phyloP scores from a whole-genome alignment of 2,797 vertebrate species.

The Benthosema pterotum region DNA sequence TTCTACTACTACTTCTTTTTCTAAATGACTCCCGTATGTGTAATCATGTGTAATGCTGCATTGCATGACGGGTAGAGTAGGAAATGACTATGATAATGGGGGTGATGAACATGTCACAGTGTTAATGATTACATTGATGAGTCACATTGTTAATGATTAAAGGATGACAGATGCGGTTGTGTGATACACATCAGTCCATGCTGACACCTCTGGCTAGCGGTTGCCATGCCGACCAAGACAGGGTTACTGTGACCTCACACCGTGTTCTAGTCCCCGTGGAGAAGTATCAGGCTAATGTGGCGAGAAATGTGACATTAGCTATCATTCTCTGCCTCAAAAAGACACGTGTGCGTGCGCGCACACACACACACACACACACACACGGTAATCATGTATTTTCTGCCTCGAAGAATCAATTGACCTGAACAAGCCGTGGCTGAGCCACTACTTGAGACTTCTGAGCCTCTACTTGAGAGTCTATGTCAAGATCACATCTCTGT shows the following conservation, averaged over 20 bases:
- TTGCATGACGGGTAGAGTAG: slow-evolving; percentile 19
- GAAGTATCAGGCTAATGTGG: slow-evolving; percentile 77
- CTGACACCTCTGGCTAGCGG: slow-evolving; percentile 65
- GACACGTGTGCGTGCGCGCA: slow-evolving; percentile 26
- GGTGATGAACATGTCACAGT: slow-evolving; percentile 43
- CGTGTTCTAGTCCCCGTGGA: slow-evolving; percentile 63
- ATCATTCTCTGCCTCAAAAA: slow-evolving; percentile 53
- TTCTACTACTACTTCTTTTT: too few species aligned
- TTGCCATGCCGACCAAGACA: slow-evolving; percentile 76
- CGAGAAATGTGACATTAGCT: slow-evolving; percentile 73
- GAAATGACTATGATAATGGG: slow-evolving; percentile 11
- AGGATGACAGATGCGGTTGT: slow-evolving; percentile 57
- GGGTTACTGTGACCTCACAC: slow-evolving; percentile 57
- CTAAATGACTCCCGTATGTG: too few species aligned
- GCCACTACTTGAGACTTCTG: slow-evolving; percentile 22
- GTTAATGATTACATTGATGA: slow-evolving; percentile 62
- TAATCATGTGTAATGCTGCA: too few species aligned
- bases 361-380: slow-evolving; percentile 41
- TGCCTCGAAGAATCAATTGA: slow-evolving; percentile 69
- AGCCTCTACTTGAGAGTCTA: slow-evolving; percentile 47
- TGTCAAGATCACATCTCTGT: slow-evolving; percentile 27
- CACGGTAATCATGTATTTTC: slow-evolving; percentile 51
- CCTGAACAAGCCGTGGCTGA: slow-evolving; percentile 62
- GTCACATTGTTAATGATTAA: slow-evolving; percentile 58
- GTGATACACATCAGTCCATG: slow-evolving; percentile 57